Evolutionary conservation across 2,113 vertebrate species (phyloP), one percentile per base, ranked within the genome.

Genomic region (Phrynocephalus versicolor): DNA sequence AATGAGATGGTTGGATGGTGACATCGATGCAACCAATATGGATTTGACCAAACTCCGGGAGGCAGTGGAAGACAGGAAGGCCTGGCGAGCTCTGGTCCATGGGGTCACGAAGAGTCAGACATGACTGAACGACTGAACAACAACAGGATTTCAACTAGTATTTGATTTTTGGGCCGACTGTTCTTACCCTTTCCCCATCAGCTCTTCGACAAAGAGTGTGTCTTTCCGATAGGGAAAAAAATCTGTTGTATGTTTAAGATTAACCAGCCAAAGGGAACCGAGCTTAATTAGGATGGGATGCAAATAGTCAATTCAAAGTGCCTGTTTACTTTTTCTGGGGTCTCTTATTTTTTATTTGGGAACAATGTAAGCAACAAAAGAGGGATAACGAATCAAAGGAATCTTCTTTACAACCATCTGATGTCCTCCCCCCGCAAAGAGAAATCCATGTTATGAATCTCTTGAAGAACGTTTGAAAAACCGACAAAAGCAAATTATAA

Each of bases 291-390:
- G 25, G 27, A 25, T n/a, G 27, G 55, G 27, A 72, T 73, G 76
- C 41, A 79, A 65, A 45, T n/a, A 25, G 9, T 4, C 18, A 62
- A 51, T 37, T 91, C 72, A 87, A 86, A 84, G 84, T 37, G 65
- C 4, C 71, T 65, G 35, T 19, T 25, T 85, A 55, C 1, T 0
- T 79, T 71, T 87, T 78, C 62, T 85, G 35, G 67, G 64, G 58
- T 77, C 33, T 58, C 6, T 6, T 2, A 62, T 72, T 81, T 92
- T 89, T 76, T 88, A 73, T 79, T 84, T 80, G 80, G 86, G 88
- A 80, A 58, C 12, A 80, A 86, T 18, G 27, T 10, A 55, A 76
- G 6, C 0, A 3, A 77, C 85, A 30, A 1, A 1, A 51, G 27
- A 76, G 39, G 77, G 35, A 55, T 13, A 89, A 69, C 27, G 79